phyloP scores from a whole-genome alignment of 1,140 invertebrate species.

The Polypedilum pembai region DNA sequence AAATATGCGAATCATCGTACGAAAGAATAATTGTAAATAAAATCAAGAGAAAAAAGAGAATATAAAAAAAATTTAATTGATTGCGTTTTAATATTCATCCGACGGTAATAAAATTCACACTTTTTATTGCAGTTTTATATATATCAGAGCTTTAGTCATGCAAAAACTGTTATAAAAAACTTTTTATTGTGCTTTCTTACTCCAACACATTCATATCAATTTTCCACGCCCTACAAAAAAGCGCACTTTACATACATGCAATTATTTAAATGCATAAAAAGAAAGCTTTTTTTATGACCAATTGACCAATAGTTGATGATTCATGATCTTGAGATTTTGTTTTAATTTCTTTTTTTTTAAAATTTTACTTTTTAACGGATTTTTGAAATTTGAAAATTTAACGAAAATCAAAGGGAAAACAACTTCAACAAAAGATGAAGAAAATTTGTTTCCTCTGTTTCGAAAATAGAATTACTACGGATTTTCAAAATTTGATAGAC shows the following conservation, averaged over 20 bases:
- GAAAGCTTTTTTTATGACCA: background rate
- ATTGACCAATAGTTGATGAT: background rate
- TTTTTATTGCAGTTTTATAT: background rate
- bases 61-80: background rate
- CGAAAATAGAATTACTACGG: too few relatives aligned
- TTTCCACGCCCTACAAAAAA: background rate
- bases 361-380: too few relatives aligned
- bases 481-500: too few relatives aligned
- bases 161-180: background rate
- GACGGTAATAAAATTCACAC: slow-evolving; percentile 17
- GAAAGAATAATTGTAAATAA: background rate
- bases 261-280: background rate
- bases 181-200: background rate
- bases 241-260: background rate
- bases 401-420: too few relatives aligned
- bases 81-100: background rate
- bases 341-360: background rate
- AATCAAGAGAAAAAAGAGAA: background rate
- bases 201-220: background rate
- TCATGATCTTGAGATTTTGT: background rate
- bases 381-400: too few relatives aligned
- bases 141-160: background rate
- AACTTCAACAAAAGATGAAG: too few relatives aligned
- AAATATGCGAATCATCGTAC: background rate
- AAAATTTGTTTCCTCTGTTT: too few relatives aligned